These are phyloP conservation scores for Calameuta pallipes DNA, from an alignment of 2,888 invertebrate species.

Conservation along the genomic window DNA sequence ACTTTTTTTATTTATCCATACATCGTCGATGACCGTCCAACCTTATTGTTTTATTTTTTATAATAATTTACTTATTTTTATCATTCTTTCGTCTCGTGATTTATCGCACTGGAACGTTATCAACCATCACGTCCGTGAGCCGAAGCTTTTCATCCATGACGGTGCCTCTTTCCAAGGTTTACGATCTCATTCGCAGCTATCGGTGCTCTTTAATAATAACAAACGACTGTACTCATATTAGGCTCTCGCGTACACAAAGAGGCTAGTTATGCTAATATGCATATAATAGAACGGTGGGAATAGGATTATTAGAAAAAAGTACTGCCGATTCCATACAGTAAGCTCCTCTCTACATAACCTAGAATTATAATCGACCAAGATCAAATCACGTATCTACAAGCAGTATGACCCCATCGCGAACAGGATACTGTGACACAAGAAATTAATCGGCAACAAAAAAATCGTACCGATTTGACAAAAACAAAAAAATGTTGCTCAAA, in stretches of 20 bases:
- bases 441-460: not conserved
- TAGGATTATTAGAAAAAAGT: conserved; percentile 18
- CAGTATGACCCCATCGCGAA: not conserved
- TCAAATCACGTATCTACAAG: not conserved
- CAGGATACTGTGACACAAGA: not conserved
- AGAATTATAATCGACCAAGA: not conserved
- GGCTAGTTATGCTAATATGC: conserved; percentile 30
- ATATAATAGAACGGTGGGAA: conserved; percentile 50
- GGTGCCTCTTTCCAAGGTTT: conserved; percentile 7
- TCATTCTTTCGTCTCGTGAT: not conserved
- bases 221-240: not conserved
- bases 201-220: not conserved
- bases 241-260: conserved; percentile 5
- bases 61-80: not conserved
- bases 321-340: not conserved
- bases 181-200: not conserved
- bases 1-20: conserved; percentile 1
- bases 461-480: not conserved
- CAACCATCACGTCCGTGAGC: not conserved
- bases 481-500: not conserved
- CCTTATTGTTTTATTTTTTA: not conserved
- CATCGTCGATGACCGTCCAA: not conserved
- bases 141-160: conserved; percentile 6
- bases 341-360: not conserved
- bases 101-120: not conserved